Conservation (phyloP, 2,797 vertebrate genomes). For the Neostethus bicornis region DNA sequence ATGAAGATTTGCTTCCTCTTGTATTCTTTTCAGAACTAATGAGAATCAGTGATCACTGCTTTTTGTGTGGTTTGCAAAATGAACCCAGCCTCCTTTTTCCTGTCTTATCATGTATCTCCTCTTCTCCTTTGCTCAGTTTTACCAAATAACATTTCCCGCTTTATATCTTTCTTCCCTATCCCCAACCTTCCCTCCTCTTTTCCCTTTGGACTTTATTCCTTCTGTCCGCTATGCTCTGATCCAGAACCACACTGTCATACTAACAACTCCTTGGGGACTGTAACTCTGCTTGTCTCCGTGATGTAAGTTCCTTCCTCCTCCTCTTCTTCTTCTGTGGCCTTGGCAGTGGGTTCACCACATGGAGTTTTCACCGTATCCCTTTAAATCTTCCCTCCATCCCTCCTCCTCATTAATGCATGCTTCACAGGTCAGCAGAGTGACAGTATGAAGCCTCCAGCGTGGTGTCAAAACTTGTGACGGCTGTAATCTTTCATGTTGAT, state of each 20-base stretch:
- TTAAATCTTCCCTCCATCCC: conserved; percentile 40
- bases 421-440: conserved; percentile 71
- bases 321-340: conserved; percentile 72
- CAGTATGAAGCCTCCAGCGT: conserved; percentile 62
- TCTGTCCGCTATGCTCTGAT: conserved; percentile 80
- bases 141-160: conserved; percentile 64
- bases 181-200: conserved; percentile 41
- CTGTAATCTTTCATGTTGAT: conserved; percentile 53
- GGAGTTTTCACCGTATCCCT: conserved; percentile 61
- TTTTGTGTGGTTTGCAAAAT: conserved; percentile 35
- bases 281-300: conserved; percentile 93
- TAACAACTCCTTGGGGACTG: conserved; percentile 99
- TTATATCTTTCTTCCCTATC: conserved; percentile 55
- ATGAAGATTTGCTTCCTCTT: conserved; percentile 19
- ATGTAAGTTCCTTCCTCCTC: conserved; percentile 92
- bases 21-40: conserved; percentile 55
- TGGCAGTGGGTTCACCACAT: conserved; percentile 60
- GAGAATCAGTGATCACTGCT: conserved; percentile 36
- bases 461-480: conserved; percentile 47
- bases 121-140: conserved; percentile 42
- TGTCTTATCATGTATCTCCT: conserved; percentile 45
- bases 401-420: conserved; percentile 70
- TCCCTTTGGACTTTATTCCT: conserved; percentile 64
- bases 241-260: conserved; percentile 99
- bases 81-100: conserved; percentile 24